phyloP scores from a whole-genome alignment of 2,888 invertebrate genomes.

The Pristionchus fissidentatus region DNA sequence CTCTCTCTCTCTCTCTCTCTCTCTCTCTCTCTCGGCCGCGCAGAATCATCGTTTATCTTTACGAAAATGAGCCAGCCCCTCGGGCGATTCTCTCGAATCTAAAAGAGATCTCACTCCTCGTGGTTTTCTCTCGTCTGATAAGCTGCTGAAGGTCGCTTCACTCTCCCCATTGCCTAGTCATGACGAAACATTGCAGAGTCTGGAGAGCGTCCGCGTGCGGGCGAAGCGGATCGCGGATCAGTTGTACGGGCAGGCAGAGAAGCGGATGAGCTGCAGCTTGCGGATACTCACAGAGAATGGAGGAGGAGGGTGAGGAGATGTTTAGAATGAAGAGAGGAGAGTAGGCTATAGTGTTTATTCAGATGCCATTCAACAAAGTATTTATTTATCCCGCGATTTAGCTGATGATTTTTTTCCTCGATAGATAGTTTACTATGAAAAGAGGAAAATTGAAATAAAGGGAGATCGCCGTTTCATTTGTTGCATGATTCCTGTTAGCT shows the following conservation, averaged over 20 bases:
- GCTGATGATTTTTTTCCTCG: no score
- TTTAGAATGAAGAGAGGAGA: no score
- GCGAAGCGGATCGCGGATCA: slow-evolving; percentile 37
- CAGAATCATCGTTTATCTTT: no score
- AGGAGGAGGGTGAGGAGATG: not conserved
- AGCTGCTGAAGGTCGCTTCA: not conserved
- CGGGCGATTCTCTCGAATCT: not conserved
- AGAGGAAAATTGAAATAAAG: not conserved
- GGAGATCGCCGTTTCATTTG: no score
- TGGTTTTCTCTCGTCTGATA: not conserved
- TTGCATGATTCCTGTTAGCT: no score
- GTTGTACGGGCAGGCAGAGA: slow-evolving; percentile 20
- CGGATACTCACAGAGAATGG: not conserved
- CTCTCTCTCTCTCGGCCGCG: not conserved
- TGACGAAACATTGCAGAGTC: not conserved
- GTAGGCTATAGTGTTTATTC: no score
- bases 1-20: not conserved
- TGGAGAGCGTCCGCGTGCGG: slow-evolving; percentile 5
- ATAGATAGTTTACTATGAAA: not conserved
- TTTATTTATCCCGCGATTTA: no score
- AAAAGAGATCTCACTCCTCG: not conserved
- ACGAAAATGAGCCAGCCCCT: no score
- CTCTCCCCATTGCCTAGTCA: not conserved
- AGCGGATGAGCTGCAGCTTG: slow-evolving; percentile 10
- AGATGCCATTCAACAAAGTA: no score